Evolutionary conservation across 2,888 invertebrate species (phyloP), one percentile per base, ranked within the genome.

Genomic region (Lacanobia wlatinum): DNA sequence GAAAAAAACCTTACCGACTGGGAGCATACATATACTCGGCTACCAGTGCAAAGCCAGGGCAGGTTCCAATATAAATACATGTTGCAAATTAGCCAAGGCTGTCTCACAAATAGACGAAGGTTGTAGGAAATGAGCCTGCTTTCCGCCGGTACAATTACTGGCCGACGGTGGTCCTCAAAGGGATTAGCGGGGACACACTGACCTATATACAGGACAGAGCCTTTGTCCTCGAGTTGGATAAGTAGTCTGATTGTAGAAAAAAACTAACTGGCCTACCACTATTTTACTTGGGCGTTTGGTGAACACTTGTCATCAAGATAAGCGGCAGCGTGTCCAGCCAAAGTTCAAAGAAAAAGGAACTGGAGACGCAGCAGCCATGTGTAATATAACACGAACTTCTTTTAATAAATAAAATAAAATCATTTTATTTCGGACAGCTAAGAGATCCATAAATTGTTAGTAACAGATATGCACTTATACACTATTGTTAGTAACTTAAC

Each of bases 131-230:
- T 65, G 23, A 60, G 65, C 16, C 10, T 12, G 48, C 23, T 16
- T 59, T 59, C 62, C 16, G 9, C 16, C 55, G 38, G 48, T 62
- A 63, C 58, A 55, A 68, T 60, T 59, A 73, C 62, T n/a, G 34
- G 53, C 68, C 21, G 8, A 40, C 34, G 78, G 21, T 48, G 43
- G n/a, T 55, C 46, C 72, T 50, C 48, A 21, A 38, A 53, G 61
- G 74, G 12, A 67, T 67, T 52, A 48, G 2, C n/a, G 55, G 28
- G 48, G 78, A 73, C 60, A 77, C 3, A 58, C 40, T 79, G 66
- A 63, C 80, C 74, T 68, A 79, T n/a, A 28, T 70, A 61, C 8
- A 21, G 40, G 21, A 50, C 8, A 21, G 40, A 21, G 18, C 18
- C 6, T 4, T 40, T n/a, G 10, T 4, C 6, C 73, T 28, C 58